phyloP scores from a whole-genome alignment of 2,113 vertebrate species.

The Myodes glareolus region DNA sequence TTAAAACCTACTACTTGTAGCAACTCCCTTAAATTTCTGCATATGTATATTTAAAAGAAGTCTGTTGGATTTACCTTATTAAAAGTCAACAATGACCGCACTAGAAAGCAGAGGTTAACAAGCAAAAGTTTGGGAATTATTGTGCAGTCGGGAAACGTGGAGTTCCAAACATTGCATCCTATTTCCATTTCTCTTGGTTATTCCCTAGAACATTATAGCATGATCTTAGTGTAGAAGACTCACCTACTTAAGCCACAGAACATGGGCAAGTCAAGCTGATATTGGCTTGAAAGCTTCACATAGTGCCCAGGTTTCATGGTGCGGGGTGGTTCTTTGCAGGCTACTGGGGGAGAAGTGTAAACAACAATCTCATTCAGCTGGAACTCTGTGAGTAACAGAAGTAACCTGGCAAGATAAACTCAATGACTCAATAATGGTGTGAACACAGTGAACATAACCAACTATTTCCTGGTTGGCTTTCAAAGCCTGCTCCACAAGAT shows the following conservation, averaged over 20 bases:
- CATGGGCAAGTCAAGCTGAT: neutral
- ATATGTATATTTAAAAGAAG: neutral
- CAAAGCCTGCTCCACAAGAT: neutral
- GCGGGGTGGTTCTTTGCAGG: neutral
- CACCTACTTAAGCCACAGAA: neutral
- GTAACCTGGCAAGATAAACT: neutral
- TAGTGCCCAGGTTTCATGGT: neutral
- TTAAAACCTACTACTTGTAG: neutral
- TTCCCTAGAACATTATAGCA: neutral
- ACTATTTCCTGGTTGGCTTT: neutral
- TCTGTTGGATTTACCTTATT: neutral
- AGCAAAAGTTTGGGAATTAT: neutral
- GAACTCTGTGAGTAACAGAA: neutral
- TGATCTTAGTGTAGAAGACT: neutral
- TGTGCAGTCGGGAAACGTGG: neutral
- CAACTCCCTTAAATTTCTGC: neutral
- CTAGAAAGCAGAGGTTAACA: neutral
- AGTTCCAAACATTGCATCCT: neutral
- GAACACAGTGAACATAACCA: neutral
- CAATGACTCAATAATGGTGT: neutral
- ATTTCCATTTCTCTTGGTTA: no score
- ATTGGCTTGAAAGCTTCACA: neutral
- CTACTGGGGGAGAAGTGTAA: neutral
- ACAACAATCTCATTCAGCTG: neutral
- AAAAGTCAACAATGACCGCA: neutral